phyloP scores from a whole-genome alignment of 2,797 vertebrate species.

The Halcyon badia region DNA sequence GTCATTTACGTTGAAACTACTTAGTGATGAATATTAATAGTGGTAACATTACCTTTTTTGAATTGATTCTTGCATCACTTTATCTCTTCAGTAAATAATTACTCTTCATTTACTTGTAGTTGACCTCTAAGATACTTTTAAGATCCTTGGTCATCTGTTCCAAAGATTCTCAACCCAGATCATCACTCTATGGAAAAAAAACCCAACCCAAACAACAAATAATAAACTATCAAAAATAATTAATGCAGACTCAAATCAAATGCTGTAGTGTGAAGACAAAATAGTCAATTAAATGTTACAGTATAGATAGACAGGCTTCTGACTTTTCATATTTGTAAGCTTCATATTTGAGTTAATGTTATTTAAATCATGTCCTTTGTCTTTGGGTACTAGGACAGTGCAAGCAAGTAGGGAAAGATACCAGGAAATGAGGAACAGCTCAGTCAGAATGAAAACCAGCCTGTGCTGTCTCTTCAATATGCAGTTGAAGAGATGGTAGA shows the following conservation, averaged over 20 bases:
- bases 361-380: background rate
- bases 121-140: background rate
- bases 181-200: background rate
- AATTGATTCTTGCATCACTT: background rate
- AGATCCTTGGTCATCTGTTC: background rate
- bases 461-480: background rate
- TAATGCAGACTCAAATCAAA: background rate
- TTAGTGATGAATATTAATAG: background rate
- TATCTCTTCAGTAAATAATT: background rate
- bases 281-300: background rate
- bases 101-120: background rate
- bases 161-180: background rate
- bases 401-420: background rate
- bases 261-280: background rate
- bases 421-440: background rate
- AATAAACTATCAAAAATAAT: background rate
- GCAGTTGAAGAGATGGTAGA: background rate
- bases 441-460: accelerated
- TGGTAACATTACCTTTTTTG: background rate
- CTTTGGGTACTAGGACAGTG: background rate
- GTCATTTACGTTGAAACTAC: background rate
- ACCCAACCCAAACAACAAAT: too few species aligned
- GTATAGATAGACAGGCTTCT: background rate
- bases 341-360: background rate
- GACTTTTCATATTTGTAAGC: background rate